A percentile compares a stretch with the other conserved stretches of the same genome.
These are phyloP conservation scores for Athalia circularis DNA, from an alignment of 2,888 invertebrate species.

Conservation along the genomic window DNA sequence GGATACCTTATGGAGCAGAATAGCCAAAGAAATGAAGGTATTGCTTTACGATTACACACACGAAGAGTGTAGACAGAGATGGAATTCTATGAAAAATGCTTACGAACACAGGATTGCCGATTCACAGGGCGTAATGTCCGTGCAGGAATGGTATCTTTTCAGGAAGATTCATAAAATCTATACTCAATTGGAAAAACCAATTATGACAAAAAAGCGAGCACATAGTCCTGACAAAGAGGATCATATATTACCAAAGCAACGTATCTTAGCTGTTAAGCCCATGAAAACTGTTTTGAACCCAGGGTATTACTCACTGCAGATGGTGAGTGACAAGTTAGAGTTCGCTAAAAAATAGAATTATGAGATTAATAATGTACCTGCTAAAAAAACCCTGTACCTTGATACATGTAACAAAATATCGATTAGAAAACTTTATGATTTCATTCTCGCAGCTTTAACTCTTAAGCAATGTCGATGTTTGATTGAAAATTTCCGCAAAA, in stretches of 20 bases:
- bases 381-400: too few relatives aligned
- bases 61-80: conserved; percentile 12
- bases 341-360: too few relatives aligned
- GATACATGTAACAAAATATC: too few relatives aligned
- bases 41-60: conserved; percentile 6
- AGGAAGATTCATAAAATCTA: not conserved
- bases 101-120: conserved; percentile 10
- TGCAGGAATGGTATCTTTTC: conserved; percentile 7
- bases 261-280: not conserved
- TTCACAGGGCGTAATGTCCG: not conserved
- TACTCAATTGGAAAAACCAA: not conserved
- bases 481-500: too few relatives aligned
- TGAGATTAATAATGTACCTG: too few relatives aligned
- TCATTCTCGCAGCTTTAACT: too few relatives aligned
- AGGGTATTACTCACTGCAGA: too few relatives aligned
- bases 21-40: not conserved
- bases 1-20: conserved; percentile 14
- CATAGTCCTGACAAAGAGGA: not conserved
- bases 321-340: too few relatives aligned
- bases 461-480: too few relatives aligned
- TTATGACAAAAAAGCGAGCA: conserved; percentile 14
- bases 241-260: not conserved
- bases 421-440: too few relatives aligned
- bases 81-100: conserved; percentile 14
- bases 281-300: not conserved